These are phyloP conservation scores for Cataglyphis cursor DNA, from an alignment of 2,888 invertebrate genomes.

Conservation along the genomic window DNA sequence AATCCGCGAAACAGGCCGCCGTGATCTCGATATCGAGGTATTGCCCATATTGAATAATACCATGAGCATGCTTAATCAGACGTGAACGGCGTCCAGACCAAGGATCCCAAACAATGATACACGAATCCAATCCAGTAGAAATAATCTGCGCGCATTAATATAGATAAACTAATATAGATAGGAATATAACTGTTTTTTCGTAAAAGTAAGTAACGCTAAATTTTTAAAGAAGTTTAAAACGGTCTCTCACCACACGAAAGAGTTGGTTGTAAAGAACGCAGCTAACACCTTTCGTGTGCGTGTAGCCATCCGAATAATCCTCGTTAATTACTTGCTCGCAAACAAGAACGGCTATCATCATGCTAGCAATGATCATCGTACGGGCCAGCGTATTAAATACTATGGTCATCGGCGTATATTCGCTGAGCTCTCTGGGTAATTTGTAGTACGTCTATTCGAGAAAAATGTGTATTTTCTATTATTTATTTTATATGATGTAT, in stretches of 20 bases:
- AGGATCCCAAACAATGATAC: slow-evolving; percentile 94
- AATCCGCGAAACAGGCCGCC: slow-evolving; percentile 92
- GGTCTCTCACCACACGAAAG: slow-evolving; percentile 88
- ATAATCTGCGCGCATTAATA: slow-evolving; percentile 87
- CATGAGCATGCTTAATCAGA: slow-evolving; percentile 91
- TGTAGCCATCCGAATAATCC: slow-evolving; percentile 91
- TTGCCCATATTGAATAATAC: slow-evolving; percentile 90
- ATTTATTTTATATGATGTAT: neutral
- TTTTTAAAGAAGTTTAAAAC: slow-evolving; percentile 37
- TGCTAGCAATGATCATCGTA: slow-evolving; percentile 90
- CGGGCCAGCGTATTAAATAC: slow-evolving; percentile 90
- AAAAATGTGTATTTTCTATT: slow-evolving; percentile 12
- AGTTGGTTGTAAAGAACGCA: slow-evolving; percentile 92
- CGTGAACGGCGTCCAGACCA: slow-evolving; percentile 91
- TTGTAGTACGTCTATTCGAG: slow-evolving; percentile 89
- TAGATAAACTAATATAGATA: neutral
- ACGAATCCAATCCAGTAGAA: slow-evolving; percentile 93
- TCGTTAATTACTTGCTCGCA: slow-evolving; percentile 90
- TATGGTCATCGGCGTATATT: slow-evolving; percentile 89
- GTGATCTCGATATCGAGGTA: slow-evolving; percentile 91
- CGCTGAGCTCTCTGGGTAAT: slow-evolving; percentile 89
- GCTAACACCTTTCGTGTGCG: slow-evolving; percentile 91
- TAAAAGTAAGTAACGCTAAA: neutral
- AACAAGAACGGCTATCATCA: slow-evolving; percentile 89
- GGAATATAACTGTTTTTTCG: neutral